Percentiles rank a stretch among this genome's conserved stretches.
Evolutionary conservation across 2,797 vertebrate species (phyloP).

Genomic region (Scolopax rusticola): DNA sequence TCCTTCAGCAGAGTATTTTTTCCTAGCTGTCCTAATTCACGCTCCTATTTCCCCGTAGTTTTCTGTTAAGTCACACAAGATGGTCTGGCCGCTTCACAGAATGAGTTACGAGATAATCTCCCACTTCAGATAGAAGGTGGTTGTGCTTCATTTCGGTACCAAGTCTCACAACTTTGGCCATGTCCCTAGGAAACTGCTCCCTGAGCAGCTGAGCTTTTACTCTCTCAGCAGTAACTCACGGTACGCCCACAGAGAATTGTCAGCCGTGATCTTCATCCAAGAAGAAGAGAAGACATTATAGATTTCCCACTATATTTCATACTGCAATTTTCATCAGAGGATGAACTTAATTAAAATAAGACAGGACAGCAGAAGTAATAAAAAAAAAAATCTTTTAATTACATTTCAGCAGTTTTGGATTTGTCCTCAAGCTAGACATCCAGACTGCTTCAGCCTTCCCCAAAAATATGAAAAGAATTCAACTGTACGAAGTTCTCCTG

Average conservation of each 20-base stretch:
- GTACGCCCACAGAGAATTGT: not conserved
- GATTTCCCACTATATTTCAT: constrained; percentile 56
- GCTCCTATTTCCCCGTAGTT: not conserved
- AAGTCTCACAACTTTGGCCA: not conserved
- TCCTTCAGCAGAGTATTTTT: constrained; percentile 65
- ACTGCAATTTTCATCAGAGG: constrained; percentile 57
- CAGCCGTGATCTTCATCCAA: constrained; percentile 1
- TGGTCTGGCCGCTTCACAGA: not conserved
- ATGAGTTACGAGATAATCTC: not conserved
- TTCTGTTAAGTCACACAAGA: not conserved
- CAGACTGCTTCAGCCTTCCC: constrained; percentile 20
- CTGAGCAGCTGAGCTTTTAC: not conserved
- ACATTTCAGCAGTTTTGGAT: constrained; percentile 43
- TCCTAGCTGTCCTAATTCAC: constrained; percentile 66
- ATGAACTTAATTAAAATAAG: constrained; percentile 66
- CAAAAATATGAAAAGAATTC: constrained; percentile 54
- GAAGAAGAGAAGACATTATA: not conserved
- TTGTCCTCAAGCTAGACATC: constrained; percentile 54
- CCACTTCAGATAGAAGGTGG: not conserved
- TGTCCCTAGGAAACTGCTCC: not conserved
- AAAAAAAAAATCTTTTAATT: constrained; percentile 51
- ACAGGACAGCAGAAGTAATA: constrained; percentile 53
- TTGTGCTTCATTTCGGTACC: fast-evolving
- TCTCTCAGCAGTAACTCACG: not conserved
- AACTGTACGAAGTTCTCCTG: not conserved